These are phyloP conservation scores for Drosophila fungiperda DNA, from an alignment of 2,888 invertebrate species.

Conservation along the genomic window DNA sequence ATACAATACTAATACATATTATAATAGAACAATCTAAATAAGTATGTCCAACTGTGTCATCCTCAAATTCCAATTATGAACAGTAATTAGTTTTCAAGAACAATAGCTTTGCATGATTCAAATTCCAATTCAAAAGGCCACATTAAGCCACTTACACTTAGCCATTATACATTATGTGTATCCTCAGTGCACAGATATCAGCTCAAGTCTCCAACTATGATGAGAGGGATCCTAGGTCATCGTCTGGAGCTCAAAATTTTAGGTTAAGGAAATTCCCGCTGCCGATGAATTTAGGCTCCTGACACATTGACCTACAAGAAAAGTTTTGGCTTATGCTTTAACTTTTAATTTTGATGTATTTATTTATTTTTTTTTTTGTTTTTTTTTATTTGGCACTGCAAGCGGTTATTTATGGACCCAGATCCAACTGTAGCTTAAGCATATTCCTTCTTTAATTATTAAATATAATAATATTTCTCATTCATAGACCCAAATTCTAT, in stretches of 20 bases:
- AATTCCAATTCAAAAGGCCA: too few relatives aligned
- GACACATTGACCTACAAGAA: constrained; percentile 53
- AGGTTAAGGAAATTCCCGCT: constrained; percentile 56
- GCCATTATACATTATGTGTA: too few relatives aligned
- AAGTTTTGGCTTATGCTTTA: not conserved
- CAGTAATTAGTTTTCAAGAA: too few relatives aligned
- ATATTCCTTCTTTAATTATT: constrained; percentile 1
- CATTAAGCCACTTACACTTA: too few relatives aligned
- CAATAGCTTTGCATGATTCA: too few relatives aligned
- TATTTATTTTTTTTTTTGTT: constrained; percentile 7
- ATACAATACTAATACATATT: too few relatives aligned
- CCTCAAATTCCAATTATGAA: too few relatives aligned
- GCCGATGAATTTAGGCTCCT: constrained; percentile 54
- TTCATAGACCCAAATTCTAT: constrained; percentile 58
- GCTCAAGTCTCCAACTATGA: too few relatives aligned
- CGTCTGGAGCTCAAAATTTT: constrained; percentile 50
- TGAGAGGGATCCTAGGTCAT: too few relatives aligned
- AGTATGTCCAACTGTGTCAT: too few relatives aligned
- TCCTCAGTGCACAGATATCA: too few relatives aligned
- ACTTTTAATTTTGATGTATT: not conserved
- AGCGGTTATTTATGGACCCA: constrained; percentile 41
- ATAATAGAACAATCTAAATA: too few relatives aligned
- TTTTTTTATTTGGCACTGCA: constrained; percentile 55
- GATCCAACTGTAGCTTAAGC: constrained; percentile 6
- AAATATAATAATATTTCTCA: constrained; percentile 52